These are phyloP conservation scores for Thecocarcelia acutangulata DNA, from an alignment of 2,888 invertebrate genomes.

Conservation along the genomic window DNA sequence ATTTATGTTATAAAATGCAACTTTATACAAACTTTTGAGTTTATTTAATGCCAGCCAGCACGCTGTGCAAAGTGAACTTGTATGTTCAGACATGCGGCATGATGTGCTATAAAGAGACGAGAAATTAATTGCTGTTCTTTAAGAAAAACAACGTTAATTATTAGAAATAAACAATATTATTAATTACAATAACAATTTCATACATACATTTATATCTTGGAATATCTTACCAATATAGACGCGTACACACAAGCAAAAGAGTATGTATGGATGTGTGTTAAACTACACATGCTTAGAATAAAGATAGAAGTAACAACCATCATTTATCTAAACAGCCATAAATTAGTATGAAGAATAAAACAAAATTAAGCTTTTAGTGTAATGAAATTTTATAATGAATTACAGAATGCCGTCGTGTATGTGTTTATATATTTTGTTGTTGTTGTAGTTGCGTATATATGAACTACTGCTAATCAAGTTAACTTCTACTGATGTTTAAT, in stretches of 20 bases:
- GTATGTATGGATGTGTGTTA: neutral
- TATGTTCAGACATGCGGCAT: conserved; percentile 14
- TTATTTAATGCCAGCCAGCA: too few species aligned
- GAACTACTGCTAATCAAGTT: too few species aligned
- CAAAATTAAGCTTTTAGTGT: conserved; percentile 64
- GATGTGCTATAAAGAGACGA: conserved; percentile 27
- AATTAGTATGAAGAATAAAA: conserved; percentile 44
- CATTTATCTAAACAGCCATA: conserved; percentile 47
- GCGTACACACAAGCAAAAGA: neutral
- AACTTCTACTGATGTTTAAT: too few species aligned
- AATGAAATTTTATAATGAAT: conserved; percentile 54
- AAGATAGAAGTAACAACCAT: conserved; percentile 23
- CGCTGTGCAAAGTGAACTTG: too few species aligned
- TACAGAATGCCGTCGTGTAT: conserved; percentile 3
- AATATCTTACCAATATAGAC: conserved; percentile 20
- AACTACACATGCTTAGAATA: neutral
- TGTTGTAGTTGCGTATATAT: too few species aligned
- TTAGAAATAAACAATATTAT: conserved; percentile 67
- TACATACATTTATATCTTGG: conserved; percentile 2
- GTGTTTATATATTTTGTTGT: neutral
- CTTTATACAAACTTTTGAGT: neutral
- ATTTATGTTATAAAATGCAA: conserved; percentile 22
- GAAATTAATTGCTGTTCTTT: conserved; percentile 23
- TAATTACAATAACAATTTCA: conserved; percentile 62
- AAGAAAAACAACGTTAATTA: conserved; percentile 61